Evolutionary conservation across 2,888 invertebrate species (phyloP).

Genomic region (Ceratothoa steindachneri): DNA sequence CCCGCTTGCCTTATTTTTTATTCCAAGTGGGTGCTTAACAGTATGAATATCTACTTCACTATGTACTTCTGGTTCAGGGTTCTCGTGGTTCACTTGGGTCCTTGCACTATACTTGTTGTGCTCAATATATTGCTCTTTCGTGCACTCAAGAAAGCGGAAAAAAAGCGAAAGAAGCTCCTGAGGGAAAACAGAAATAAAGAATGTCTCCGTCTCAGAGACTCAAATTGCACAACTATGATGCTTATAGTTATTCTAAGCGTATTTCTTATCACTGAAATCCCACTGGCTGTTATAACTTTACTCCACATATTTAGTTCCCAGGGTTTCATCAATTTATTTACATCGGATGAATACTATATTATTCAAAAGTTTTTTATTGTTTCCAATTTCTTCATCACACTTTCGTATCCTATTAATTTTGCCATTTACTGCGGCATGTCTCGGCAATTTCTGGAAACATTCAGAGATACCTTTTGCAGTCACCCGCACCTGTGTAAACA

Average conservation of each 20-base stretch:
- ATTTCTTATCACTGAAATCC: conserved; percentile 76
- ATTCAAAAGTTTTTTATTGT: conserved; percentile 79
- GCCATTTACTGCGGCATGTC: conserved; percentile 93
- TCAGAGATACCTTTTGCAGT: conserved; percentile 60
- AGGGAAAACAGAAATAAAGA: conserved; percentile 64
- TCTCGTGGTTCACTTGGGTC: conserved; percentile 83
- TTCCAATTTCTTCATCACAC: conserved; percentile 86
- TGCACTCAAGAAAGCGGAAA: conserved; percentile 78
- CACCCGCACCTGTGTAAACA: not conserved
- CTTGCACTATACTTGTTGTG: conserved; percentile 81
- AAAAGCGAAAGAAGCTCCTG: conserved; percentile 70
- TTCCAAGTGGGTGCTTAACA: conserved; percentile 66
- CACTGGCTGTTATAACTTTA: conserved; percentile 73
- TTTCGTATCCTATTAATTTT: conserved; percentile 65
- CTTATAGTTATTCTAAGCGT: conserved; percentile 80
- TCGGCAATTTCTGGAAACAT: conserved; percentile 86
- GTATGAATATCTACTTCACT: conserved; percentile 73
- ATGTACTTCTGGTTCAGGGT: conserved; percentile 80
- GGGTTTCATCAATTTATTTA: conserved; percentile 55
- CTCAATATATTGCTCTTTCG: conserved; percentile 80
- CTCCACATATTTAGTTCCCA: conserved; percentile 58
- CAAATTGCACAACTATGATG: conserved; percentile 82
- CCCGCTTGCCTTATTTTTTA: conserved; percentile 51
- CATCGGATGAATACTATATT: conserved; percentile 63
- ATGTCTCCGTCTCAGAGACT: conserved; percentile 71